phyloP scores from a whole-genome alignment of 2,797 vertebrate genomes.

The Australoheros facetus region DNA sequence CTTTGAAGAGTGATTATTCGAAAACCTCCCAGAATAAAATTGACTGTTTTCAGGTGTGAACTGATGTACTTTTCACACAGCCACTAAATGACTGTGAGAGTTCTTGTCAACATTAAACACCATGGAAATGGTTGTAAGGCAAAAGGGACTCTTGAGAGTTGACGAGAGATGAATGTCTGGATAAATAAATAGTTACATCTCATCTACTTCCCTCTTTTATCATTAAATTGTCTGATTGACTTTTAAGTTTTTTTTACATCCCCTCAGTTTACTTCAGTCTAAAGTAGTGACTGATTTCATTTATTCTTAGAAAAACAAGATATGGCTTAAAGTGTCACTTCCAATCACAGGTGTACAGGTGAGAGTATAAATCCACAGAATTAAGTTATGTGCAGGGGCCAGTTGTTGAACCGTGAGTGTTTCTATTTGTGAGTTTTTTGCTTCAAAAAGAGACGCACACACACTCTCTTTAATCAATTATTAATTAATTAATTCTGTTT shows the following conservation, averaged over 20 bases:
- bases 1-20: conserved; percentile 28
- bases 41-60: conserved; percentile 38
- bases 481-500: not conserved
- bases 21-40: conserved; percentile 18
- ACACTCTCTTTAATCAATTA: not conserved
- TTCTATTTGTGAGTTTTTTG: not conserved
- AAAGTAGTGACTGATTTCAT: no score
- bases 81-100: conserved; percentile 5
- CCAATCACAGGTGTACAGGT: no score
- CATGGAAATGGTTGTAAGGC: not conserved
- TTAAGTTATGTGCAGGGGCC: no score
- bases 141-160: not conserved
- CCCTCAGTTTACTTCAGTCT: no score
- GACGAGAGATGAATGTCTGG: not conserved
- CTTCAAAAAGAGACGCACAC: not conserved
- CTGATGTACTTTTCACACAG: conserved; percentile 15
- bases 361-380: no score
- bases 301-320: no score
- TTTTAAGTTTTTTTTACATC: no score
- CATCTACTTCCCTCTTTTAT: not conserved
- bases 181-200: not conserved
- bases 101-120: conserved; percentile 13
- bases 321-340: no score
- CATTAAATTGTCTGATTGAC: no score
- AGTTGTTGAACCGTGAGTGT: not conserved